Percentiles rank a stretch among this genome's conserved stretches.
phyloP scores from a whole-genome alignment of 2,888 invertebrate species.

The Drosophila fulvimacula region DNA sequence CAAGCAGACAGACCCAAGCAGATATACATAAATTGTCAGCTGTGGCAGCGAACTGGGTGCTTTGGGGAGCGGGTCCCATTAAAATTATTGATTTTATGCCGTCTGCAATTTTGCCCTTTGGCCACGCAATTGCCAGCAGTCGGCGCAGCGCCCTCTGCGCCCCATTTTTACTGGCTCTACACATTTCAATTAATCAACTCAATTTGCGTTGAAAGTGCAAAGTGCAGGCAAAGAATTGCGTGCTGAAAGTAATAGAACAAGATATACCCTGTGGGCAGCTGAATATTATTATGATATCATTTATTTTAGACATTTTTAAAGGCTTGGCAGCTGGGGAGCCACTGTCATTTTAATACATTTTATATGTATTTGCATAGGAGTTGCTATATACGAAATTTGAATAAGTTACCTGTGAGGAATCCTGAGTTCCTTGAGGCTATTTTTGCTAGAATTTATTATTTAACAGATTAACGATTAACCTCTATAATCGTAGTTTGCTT shows the following conservation, averaged over 20 bases:
- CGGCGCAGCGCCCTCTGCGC: constrained; percentile 1
- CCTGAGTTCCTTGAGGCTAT: neutral
- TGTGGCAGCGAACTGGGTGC: constrained; percentile 14
- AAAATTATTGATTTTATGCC: constrained; percentile 78
- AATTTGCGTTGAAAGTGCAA: constrained; percentile 72
- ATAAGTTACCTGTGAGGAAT: neutral
- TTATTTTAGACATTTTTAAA: neutral
- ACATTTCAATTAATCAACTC: constrained; percentile 79
- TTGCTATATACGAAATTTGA: neutral
- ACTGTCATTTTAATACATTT: neutral
- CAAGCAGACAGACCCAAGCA: constrained; percentile 45
- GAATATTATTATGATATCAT: neutral
- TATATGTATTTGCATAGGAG: neutral
- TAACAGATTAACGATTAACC: no score
- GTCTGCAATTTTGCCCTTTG: constrained; percentile 79
- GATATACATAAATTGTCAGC: constrained; percentile 47
- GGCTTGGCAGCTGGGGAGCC: neutral
- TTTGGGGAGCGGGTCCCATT: constrained; percentile 56
- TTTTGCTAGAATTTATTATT: no score
- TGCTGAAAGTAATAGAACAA: neutral
- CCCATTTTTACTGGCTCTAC: constrained; percentile 19
- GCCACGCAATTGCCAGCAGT: constrained; percentile 58
- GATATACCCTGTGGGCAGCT: constrained; percentile 1
- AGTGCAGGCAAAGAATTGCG: constrained; percentile 21
- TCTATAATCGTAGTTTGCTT: no score